Base-by-base conservation (phyloP, 1,140 invertebrate genomes). In the Drosophila paulistorum region DNA sequence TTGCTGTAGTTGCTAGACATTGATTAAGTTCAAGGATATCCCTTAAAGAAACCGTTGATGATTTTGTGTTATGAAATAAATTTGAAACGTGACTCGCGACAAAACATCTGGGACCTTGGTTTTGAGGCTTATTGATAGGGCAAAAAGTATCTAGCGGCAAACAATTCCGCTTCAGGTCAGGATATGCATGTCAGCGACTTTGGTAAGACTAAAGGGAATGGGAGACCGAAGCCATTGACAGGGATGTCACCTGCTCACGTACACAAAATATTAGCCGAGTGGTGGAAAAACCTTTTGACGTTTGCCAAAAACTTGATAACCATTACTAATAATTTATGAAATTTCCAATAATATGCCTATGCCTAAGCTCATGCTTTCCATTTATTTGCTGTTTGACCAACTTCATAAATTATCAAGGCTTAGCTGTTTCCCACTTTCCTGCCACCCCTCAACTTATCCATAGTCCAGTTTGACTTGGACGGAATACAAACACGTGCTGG, bases 211-310 rank as follows among this genome's bases (percentile, higher is more conserved):
- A 17, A 14, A 39, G 14, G 17, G 37, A 9, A 10, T 1, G 45
- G 5, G 20, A 23, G 9, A 37, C 30, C 30, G 11, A 33, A n/a
- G 30, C 61, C 23, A 45, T 58, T 87, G 83, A 86, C 85, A 87
- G 79, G 74, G 73, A 71, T 87, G 76, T 89, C 83, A 82, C 83
- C 84, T 87, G 83, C 69, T 76, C 79, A 87, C 83, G 83, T 86
- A 79, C 82, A 64, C 69, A 48, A 48, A 14, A 33, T n/a, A 42
- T 61, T 42, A 30, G 51, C 35, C 26, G 48, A 37, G 48, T 58
- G 48, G 63, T 33, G 39, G 26, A 37, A 37, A 68, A 58, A 63
- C 51, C 48, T 58, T 83, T 79, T 71, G 37, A 68, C 80, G 80
- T 72, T 86, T 75, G 68, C 64, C 64, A 59, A 64, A 30, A 86